Conservation (phyloP, 2,888 invertebrate genomes). For the Heliconius charithonia region DNA sequence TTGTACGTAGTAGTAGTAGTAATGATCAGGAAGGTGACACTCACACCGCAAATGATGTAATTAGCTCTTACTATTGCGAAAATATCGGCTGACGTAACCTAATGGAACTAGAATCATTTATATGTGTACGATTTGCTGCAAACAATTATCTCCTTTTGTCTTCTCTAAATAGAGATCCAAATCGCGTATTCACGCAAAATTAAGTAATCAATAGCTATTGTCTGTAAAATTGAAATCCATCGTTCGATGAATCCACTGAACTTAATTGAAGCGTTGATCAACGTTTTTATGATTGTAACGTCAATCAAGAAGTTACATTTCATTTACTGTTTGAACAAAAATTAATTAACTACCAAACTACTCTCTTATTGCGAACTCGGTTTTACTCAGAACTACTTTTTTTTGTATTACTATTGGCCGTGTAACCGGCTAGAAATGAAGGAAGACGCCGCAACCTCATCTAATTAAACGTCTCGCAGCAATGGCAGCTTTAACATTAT, state of each 20-base stretch:
- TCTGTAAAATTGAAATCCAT: slow-evolving; percentile 25
- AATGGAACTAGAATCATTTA: slow-evolving; percentile 34
- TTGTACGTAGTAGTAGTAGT: slow-evolving; percentile 33
- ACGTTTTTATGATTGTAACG: slow-evolving; percentile 25
- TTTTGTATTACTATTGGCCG: slow-evolving; percentile 11
- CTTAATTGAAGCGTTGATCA: slow-evolving; percentile 25
- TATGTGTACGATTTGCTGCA: slow-evolving; percentile 24
- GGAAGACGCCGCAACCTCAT: slow-evolving; percentile 24
- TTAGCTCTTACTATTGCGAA: slow-evolving; percentile 43
- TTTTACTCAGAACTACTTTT: slow-evolving; percentile 30
- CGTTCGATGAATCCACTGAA: slow-evolving; percentile 24
- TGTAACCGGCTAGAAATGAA: slow-evolving; percentile 37
- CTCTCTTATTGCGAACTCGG: slow-evolving; percentile 13
- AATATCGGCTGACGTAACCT: slow-evolving; percentile 41
- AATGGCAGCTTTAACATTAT: slow-evolving; percentile 23
- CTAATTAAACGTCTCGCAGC: slow-evolving; percentile 23
- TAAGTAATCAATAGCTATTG: slow-evolving; percentile 19
- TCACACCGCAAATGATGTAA: slow-evolving; percentile 46
- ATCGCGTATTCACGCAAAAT: slow-evolving; percentile 16
- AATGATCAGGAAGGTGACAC: slow-evolving; percentile 46
- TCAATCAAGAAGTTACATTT: slow-evolving; percentile 21
- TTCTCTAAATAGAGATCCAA: not conserved
- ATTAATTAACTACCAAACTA: slow-evolving; percentile 22
- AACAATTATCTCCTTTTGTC: slow-evolving; percentile 23
- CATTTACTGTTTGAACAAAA: slow-evolving; percentile 8